Base-by-base conservation (phyloP, 2,797 vertebrate species). In the Falco rusticolus region DNA sequence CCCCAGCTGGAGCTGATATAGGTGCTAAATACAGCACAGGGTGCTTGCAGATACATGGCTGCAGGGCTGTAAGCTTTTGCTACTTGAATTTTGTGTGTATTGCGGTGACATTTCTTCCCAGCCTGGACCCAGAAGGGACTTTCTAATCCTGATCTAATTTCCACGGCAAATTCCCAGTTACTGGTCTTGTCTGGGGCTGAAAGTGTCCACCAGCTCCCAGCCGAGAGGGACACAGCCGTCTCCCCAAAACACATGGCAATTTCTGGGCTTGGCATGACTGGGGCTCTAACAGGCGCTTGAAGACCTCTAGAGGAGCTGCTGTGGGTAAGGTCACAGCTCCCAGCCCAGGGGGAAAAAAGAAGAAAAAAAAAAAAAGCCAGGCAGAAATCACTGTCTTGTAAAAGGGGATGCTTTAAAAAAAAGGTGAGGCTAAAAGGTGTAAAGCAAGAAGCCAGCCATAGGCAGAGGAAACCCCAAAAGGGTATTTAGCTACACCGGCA, bases 121-220 rank as follows among this genome's bases (percentile, higher is more conserved):
- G 39, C 5, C 41, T 34, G 13, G 17, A 25, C 29, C 28, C 47
- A 29, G 64, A 54, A 51, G 16, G 53, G 16, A 9, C 31, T 59
- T 65, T 28, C 24, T n/a, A n/a, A 22, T 14, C 15, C 63, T 28
- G 13, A 39, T 31, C 25, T 24, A 0, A 31, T 53, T 75, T 31
- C 43, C 24, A 8, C 1, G 8, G 26, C 57, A 77, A 17, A 33
- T 45, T 70, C 57, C 65, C 33, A 53, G 3, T 26, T 25, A 69
- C 20, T 14, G 33, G 5, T 37, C 4, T 28, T 25, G 8, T 41
- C 15, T 25, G 34, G 48, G 64, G 56, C 19, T 51, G 66, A 61
- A 22, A 15, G 5, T 3, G 5, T 5, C 31, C 14, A 2, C 10
- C 0, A 2, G 3, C 33, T 37, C 41, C 50, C 22, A 10, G 43